A percentile compares a stretch with the other conserved stretches of the same genome.
Conservation (phyloP, 2,113 vertebrate genomes). For the Azemiops feae region DNA sequence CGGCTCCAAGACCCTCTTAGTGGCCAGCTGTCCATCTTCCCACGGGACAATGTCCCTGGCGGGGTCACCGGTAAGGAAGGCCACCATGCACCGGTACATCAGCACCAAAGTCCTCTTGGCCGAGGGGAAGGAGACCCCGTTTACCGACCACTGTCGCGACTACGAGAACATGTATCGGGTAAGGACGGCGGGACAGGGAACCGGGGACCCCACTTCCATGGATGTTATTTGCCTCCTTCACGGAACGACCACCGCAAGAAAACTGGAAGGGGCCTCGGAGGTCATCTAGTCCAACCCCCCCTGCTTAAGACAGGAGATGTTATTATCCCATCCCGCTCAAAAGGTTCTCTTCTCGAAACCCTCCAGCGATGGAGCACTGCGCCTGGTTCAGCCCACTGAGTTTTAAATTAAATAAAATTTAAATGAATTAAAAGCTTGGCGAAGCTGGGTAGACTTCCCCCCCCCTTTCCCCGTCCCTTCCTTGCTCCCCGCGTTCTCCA, state of each 20-base stretch:
- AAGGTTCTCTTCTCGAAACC: not conserved
- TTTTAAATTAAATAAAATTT: not conserved
- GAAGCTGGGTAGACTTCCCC: not conserved
- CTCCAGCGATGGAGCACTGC: not conserved
- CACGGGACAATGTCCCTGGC: conserved; percentile 74
- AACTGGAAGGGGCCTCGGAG: not conserved
- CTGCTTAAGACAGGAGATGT: not conserved
- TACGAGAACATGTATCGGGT: conserved; percentile 87
- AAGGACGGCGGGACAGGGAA: conserved; percentile 20
- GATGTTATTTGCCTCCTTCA: not conserved
- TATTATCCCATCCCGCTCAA: not conserved
- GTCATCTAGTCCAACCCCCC: not conserved
- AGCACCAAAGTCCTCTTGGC: conserved; percentile 92
- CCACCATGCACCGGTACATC: conserved; percentile 83
- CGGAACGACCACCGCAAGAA: not conserved
- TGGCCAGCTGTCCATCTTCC: conserved; percentile 69
- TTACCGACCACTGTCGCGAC: conserved; percentile 83
- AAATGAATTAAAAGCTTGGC: not conserved
- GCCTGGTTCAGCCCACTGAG: too few relatives aligned
- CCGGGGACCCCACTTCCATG: not conserved
- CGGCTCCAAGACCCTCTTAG: conserved; percentile 71
- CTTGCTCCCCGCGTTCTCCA: accelerated
- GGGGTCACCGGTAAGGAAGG: conserved; percentile 74
- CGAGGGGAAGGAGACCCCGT: conserved; percentile 80
- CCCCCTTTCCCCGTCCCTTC: not conserved